Evolutionary conservation across 2,888 invertebrate genomes (phyloP).

Genomic region (Leucoptera coffeella): DNA sequence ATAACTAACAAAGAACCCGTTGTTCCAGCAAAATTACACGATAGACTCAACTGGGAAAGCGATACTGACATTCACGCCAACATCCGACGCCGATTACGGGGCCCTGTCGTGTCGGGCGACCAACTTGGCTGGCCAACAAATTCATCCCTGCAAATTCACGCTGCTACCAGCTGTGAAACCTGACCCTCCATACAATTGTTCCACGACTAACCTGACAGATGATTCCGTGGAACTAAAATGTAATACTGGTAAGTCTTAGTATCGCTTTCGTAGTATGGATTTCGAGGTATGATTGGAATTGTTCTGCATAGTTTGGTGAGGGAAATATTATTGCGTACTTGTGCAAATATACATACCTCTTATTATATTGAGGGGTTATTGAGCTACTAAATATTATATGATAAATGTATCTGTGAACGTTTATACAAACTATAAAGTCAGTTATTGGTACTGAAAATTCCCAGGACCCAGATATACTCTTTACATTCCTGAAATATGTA

Average conservation of each 20-base stretch:
- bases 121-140: conserved; percentile 66
- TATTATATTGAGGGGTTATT: no score
- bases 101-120: conserved; percentile 69
- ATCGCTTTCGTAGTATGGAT: no score
- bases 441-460: no score
- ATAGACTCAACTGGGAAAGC: conserved; percentile 50
- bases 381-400: no score
- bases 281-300: no score
- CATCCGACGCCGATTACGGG: conserved; percentile 70
- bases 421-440: no score
- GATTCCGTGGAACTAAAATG: conserved; percentile 71
- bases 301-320: no score
- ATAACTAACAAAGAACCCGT: conserved; percentile 4
- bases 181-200: conserved; percentile 72
- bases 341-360: no score
- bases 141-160: conserved; percentile 68
- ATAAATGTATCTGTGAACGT: no score
- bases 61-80: conserved; percentile 70
- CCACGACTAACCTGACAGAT: conserved; percentile 70
- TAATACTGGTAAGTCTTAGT: conserved; percentile 44
- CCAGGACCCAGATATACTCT: no score
- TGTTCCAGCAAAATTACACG: conserved; percentile 15
- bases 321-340: no score
- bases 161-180: conserved; percentile 73
- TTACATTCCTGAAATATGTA: no score